A percentile compares a stretch with the other conserved stretches of the same genome.
Evolutionary conservation across 2,888 invertebrate species (phyloP).

Genomic region (Eubasilissa splendida): DNA sequence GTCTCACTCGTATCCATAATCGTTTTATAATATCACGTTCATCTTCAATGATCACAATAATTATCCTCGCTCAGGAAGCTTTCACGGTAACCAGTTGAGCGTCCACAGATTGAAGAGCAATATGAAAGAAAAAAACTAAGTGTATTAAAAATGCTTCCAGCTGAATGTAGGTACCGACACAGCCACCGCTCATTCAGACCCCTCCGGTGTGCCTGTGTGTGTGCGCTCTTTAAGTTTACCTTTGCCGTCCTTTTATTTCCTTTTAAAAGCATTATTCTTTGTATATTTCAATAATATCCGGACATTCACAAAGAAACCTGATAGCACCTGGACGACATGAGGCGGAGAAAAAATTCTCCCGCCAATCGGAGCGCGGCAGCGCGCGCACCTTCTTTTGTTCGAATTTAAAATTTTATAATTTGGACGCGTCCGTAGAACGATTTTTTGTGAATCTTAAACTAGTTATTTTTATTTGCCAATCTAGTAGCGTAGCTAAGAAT

Average conservation of each 20-base stretch:
- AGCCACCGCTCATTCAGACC: slow-evolving; percentile 23
- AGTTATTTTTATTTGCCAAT: not conserved
- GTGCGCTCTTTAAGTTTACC: slow-evolving; percentile 31
- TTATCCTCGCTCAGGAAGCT: slow-evolving; percentile 5
- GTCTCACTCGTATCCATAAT: no score
- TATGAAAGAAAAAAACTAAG: no score
- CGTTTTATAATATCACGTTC: no score
- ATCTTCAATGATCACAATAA: no score
- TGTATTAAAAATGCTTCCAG: slow-evolving; percentile 2
- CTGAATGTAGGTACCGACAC: not conserved
- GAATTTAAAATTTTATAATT: slow-evolving; percentile 34
- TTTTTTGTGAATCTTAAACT: not conserved
- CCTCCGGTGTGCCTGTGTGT: not conserved
- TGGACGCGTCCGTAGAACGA: not conserved
- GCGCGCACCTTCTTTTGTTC: slow-evolving; percentile 48
- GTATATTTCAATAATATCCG: slow-evolving; percentile 56
- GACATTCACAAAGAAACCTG: slow-evolving; percentile 57
- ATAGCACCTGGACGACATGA: slow-evolving; percentile 57
- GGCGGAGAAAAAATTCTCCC: slow-evolving; percentile 39
- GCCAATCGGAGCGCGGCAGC: slow-evolving; percentile 37
- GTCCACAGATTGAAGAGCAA: not conserved
- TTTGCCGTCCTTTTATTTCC: slow-evolving; percentile 51
- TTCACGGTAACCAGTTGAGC: slow-evolving; percentile 3
- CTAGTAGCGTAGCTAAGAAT: not conserved
- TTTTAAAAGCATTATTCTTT: slow-evolving; percentile 54